These are phyloP conservation scores for Sturmia bella DNA, from an alignment of 2,888 invertebrate genomes.

Conservation along the genomic window DNA sequence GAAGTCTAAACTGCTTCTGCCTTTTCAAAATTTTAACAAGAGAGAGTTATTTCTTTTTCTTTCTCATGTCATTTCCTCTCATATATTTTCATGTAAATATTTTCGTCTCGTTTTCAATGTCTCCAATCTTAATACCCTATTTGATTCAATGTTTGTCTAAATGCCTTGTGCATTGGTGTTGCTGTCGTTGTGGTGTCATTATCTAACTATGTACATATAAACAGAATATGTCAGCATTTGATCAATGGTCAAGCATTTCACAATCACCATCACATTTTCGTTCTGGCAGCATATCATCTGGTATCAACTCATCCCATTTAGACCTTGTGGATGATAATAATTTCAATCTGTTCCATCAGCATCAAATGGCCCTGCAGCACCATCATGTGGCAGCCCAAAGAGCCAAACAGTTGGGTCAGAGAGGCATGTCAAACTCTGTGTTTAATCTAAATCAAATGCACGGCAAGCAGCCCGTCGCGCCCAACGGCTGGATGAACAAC, in stretches of 20 bases:
- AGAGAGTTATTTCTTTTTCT: conserved; percentile 19
- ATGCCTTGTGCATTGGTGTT: conserved; percentile 42
- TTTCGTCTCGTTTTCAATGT: conserved; percentile 49
- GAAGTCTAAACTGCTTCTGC: background rate
- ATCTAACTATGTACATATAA: conserved; percentile 69
- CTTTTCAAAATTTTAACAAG: background rate
- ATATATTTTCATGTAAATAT: conserved; percentile 44
- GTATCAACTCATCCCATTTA: conserved; percentile 81
- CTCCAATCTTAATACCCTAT: conserved; percentile 43
- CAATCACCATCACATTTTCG: conserved; percentile 81
- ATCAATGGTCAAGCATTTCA: conserved; percentile 82
- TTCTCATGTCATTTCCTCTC: conserved; percentile 39
- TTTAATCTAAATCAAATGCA: conserved; percentile 83
- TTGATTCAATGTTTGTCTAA: conserved; percentile 3
- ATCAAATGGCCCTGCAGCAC: conserved; percentile 72
- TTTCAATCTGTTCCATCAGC: conserved; percentile 79
- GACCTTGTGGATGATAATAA: conserved; percentile 80
- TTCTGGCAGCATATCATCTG: conserved; percentile 82
- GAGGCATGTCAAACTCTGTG: conserved; percentile 83
- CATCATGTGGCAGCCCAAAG: conserved; percentile 58
- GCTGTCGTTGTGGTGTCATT: conserved; percentile 66
- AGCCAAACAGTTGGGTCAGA: conserved; percentile 71
- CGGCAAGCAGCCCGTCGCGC: conserved; percentile 75
- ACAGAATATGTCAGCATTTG: conserved; percentile 75
- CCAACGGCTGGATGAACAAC: conserved; percentile 74